phyloP scores from a whole-genome alignment of 2,888 invertebrate genomes.

The Heliconius erato region DNA sequence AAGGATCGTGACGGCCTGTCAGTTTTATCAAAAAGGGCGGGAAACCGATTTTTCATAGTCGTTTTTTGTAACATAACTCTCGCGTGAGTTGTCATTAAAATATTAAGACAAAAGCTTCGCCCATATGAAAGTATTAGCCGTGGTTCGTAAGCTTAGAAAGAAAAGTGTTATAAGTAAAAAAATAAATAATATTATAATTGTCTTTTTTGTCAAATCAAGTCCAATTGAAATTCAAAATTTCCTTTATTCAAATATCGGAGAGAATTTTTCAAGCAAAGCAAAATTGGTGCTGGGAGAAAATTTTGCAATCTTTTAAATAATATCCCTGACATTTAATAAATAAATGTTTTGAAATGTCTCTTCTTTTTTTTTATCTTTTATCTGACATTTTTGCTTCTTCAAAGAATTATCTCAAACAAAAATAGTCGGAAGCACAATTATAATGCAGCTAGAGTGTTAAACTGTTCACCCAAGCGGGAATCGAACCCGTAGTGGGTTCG shows the following conservation, averaged over 20 bases:
- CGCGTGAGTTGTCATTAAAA: conserved; percentile 51
- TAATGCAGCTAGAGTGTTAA: too few species aligned
- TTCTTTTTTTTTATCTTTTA: background rate
- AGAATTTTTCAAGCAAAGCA: too few species aligned
- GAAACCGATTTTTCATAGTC: conserved; percentile 34
- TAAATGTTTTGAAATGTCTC: too few species aligned
- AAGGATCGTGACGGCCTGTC: conserved; percentile 36
- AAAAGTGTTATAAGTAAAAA: conserved; percentile 24
- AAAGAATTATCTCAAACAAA: background rate
- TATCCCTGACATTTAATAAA: too few species aligned
- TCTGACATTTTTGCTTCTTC: background rate
- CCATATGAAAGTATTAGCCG: conserved; percentile 37
- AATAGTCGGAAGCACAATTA: too few species aligned
- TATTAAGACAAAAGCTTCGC: conserved; percentile 52
- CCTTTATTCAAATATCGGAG: too few species aligned
- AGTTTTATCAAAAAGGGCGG: conserved; percentile 37
- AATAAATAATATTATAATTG: background rate
- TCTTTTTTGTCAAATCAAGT: background rate
- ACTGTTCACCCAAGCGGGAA: too few species aligned
- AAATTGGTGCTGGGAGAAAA: too few species aligned
- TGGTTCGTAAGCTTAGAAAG: conserved; percentile 27
- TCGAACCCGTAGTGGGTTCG: too few species aligned
- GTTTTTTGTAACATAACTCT: conserved; percentile 48
- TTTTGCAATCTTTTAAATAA: too few species aligned
- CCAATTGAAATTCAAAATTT: too few species aligned